These are phyloP conservation scores for Lordiphosa stackelbergi DNA, from an alignment of 1,140 invertebrate genomes.

Conservation along the genomic window DNA sequence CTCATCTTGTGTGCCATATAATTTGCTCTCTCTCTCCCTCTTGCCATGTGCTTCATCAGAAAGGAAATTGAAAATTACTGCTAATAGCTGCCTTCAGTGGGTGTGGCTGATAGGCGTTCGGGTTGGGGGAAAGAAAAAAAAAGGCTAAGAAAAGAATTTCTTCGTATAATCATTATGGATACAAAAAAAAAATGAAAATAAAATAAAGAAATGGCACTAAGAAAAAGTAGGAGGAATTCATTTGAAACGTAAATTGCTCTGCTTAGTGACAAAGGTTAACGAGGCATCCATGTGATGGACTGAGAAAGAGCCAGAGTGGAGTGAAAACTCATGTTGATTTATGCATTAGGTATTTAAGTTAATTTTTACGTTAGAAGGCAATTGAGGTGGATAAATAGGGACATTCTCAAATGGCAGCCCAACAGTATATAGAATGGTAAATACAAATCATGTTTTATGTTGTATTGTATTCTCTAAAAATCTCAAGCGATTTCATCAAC, in stretches of 20 bases:
- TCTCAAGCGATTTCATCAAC: too few relatives aligned
- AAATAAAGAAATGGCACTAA: conserved; percentile 48
- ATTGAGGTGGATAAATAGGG: too few relatives aligned
- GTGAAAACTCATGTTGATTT: conserved; percentile 42
- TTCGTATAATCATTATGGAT: conserved; percentile 62
- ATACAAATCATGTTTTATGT: too few relatives aligned
- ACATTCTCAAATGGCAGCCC: too few relatives aligned
- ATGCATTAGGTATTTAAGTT: conserved; percentile 29
- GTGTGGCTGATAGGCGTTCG: conserved; percentile 45
- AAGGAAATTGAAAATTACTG: conserved; percentile 77
- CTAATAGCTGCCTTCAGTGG: conserved; percentile 60
- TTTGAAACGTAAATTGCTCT: conserved; percentile 60
- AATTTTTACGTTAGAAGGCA: conserved; percentile 21
- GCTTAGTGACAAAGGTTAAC: conserved; percentile 55
- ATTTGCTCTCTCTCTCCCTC: conserved; percentile 66
- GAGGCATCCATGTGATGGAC: conserved; percentile 29
- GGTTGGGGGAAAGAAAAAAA: conserved; percentile 20
- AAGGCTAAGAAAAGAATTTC: conserved; percentile 39
- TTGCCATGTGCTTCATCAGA: conserved; percentile 77
- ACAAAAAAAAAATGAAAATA: conserved; percentile 36
- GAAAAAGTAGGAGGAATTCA: conserved; percentile 69
- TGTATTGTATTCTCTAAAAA: too few relatives aligned
- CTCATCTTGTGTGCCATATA: conserved; percentile 68
- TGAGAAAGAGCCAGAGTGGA: not conserved
- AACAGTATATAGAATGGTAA: too few relatives aligned